Evolutionary conservation across 2,888 invertebrate species (phyloP).

Genomic region (Apamea monoglypha): DNA sequence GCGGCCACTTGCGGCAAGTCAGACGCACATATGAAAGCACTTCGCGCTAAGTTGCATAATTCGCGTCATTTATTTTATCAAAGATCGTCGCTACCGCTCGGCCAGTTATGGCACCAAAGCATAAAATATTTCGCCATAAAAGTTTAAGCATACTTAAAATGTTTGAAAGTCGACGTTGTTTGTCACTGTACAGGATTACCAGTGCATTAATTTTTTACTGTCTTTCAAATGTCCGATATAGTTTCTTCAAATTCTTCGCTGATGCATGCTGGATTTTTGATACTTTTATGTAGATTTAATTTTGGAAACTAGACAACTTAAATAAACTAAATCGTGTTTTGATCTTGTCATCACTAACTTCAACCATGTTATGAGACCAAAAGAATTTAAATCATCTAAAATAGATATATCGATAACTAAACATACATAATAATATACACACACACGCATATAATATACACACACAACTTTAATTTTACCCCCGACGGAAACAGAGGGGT

Average conservation of each 20-base stretch:
- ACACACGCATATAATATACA: neutral
- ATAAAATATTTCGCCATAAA: conserved; percentile 65
- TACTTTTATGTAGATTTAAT: neutral
- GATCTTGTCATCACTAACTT: neutral
- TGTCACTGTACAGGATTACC: conserved; percentile 34
- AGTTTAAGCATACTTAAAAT: conserved; percentile 66
- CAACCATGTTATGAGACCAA: neutral
- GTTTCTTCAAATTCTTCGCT: neutral
- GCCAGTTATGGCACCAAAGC: conserved; percentile 67
- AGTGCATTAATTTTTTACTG: conserved; percentile 2
- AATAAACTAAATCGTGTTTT: neutral
- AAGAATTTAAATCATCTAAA: neutral
- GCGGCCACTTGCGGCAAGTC: conserved; percentile 43
- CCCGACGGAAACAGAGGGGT: neutral
- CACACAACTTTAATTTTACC: neutral
- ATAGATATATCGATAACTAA: neutral
- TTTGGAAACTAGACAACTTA: neutral
- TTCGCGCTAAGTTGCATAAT: conserved; percentile 64
- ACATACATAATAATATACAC: too few relatives aligned
- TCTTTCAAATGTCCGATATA: neutral
- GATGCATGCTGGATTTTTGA: neutral
- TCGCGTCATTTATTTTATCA: conserved; percentile 67
- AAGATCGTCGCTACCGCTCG: conserved; percentile 59
- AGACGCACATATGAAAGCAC: conserved; percentile 53
- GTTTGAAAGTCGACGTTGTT: conserved; percentile 47